Base-by-base conservation (phyloP, 2,888 invertebrate species). In the Nemapogon koenigi region DNA sequence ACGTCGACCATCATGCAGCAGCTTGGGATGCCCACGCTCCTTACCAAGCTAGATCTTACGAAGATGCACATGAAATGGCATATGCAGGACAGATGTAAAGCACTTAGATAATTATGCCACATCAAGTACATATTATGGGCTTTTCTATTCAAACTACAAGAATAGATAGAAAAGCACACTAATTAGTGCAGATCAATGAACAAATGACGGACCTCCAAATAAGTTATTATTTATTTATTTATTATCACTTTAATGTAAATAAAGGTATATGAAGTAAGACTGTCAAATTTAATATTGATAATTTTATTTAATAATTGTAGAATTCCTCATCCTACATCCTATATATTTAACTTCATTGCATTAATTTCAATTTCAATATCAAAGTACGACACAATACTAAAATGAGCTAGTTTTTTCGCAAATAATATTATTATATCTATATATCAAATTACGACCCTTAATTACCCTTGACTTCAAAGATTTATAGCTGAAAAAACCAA, bases 11-110 rank as follows among this genome's bases (percentile, higher is more conserved):
- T 46, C 78, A 43, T 47, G 64, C 72, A 8, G 68, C 79, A n/a
- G 73, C 62, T 15, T 78, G 68, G 82, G 82, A 71, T 53, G 66
- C 62, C 59, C 85, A 85, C 51, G 79, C 75, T 7, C 83, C 84
- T 3, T 83, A 82, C 59, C 86, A 87, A 66, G 84, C 83, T 41
- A 76, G 87, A 46, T 78, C 58, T 49, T 83, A 53, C 55, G 67
- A 81, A 50, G 83, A 82, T 47, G 78, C 81, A 32, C 81, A 83
- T 50, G 81, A 83, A 52, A 65, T 83, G 52, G 84, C 85, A n/a
- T 85, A 84, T 65, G 73, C 76, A 38, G 82, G 62, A 42, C 79
- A 81, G 58, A 63, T 72, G 37, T 73, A 62, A 65, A 45, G 45
- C 46, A 45, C 50, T 50, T n/a, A n/a, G n/a, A 55, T 44, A 41